Conservation (phyloP, 2,113 vertebrate species). For the Sprattus sprattus region DNA sequence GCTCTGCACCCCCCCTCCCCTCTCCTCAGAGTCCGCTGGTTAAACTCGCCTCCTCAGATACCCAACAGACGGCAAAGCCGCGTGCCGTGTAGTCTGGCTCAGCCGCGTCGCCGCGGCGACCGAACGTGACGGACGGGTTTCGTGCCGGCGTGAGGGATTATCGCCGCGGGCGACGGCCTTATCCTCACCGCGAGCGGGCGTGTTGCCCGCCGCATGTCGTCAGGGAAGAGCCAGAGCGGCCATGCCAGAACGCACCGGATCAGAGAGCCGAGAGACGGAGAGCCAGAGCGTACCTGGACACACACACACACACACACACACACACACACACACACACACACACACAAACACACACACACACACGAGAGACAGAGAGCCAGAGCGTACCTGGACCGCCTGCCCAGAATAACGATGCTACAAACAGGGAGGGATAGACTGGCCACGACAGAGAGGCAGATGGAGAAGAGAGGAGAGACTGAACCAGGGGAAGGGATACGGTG, state of each 20-base stretch:
- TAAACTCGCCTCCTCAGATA: neutral
- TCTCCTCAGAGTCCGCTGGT: neutral
- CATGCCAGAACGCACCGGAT: neutral
- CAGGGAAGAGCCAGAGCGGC: neutral
- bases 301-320: no score
- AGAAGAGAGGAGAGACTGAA: no score
- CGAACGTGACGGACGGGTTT: constrained; percentile 1
- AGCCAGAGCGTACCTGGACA: no score
- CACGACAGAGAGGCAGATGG: no score
- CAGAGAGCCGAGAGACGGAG: neutral
- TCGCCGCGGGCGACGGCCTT: neutral
- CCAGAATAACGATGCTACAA: neutral
- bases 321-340: no score
- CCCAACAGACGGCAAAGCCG: neutral
- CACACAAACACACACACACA: no score
- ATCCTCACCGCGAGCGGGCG: neutral
- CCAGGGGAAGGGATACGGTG: no score
- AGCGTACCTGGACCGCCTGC: neutral
- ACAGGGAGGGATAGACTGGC: neutral
- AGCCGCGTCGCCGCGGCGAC: neutral
- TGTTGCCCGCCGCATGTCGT: neutral
- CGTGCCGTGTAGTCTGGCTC: neutral
- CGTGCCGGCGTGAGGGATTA: neutral
- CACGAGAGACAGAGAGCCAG: neutral
- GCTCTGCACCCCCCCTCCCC: neutral